Percentiles rank a stretch among this genome's conserved stretches.
Conservation (phyloP, 2,113 vertebrate genomes). For the Formicarius rufipectus region DNA sequence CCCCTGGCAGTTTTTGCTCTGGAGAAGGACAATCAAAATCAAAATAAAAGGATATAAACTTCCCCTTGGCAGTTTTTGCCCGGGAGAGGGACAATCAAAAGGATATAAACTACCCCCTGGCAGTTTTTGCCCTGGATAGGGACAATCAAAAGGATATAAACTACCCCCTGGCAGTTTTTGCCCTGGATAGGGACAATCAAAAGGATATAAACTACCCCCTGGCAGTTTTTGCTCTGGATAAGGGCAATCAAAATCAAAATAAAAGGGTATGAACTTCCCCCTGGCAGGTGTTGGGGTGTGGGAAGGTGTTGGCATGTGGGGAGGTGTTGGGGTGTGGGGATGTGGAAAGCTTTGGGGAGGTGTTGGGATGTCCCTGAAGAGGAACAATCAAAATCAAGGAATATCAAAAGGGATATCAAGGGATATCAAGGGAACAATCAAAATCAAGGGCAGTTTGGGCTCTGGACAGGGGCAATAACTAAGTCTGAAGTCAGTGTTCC, state of each 20-base stretch:
- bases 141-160: neutral
- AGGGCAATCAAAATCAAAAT: neutral
- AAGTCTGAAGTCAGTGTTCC: neutral
- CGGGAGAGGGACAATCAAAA: neutral
- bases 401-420: too few relatives aligned
- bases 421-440: too few relatives aligned
- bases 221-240: neutral
- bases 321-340: too few relatives aligned
- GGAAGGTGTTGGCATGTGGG: too few relatives aligned
- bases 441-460: fast-evolving
- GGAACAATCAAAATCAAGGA: too few relatives aligned
- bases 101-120: neutral
- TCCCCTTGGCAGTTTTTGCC: too few relatives aligned
- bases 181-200: too few relatives aligned
- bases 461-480: neutral
- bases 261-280: neutral
- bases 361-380: too few relatives aligned
- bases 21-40: too few relatives aligned
- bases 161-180: neutral
- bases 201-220: neutral
- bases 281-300: neutral
- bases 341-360: too few relatives aligned
- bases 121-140: neutral
- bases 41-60: neutral
- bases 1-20: too few relatives aligned